Percentiles rank a stretch among this genome's conserved stretches.
These are phyloP conservation scores for Hemiscyllium ocellatum DNA, from an alignment of 2,113 vertebrate genomes.

Conservation along the genomic window DNA sequence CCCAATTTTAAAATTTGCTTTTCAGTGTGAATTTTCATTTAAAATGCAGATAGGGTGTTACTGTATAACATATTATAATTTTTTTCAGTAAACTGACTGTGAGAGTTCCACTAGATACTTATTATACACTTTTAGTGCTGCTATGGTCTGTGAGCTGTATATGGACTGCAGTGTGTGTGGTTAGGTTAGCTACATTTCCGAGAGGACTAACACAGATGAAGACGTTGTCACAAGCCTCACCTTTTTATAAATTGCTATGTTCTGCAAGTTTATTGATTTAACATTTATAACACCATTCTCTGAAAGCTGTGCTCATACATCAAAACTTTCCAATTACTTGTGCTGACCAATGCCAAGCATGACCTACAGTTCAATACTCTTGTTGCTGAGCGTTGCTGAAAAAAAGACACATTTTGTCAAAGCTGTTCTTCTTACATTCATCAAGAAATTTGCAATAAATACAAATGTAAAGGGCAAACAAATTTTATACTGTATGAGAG, in stretches of 20 bases:
- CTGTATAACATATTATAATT: background rate
- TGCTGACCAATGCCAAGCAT: conserved; percentile 5
- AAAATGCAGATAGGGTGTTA: background rate
- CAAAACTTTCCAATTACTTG: background rate
- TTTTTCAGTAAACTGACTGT: background rate
- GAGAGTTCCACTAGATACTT: background rate
- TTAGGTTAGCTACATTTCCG: background rate
- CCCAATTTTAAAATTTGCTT: background rate
- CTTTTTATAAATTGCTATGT: conserved; percentile 13
- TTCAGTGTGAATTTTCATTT: background rate
- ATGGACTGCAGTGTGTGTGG: background rate
- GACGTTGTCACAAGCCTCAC: background rate
- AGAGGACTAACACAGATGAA: background rate
- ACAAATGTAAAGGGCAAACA: too few species aligned
- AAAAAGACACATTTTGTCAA: too few species aligned
- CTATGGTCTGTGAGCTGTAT: background rate
- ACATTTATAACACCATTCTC: background rate
- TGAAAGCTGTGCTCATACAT: conserved; percentile 3
- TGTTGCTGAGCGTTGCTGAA: background rate
- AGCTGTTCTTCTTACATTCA: too few species aligned
- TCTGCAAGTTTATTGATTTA: conserved; percentile 23
- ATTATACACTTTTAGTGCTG: background rate
- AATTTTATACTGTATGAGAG: too few species aligned
- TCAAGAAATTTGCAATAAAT: too few species aligned
- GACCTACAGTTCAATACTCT: background rate